phyloP scores from a whole-genome alignment of 2,113 vertebrate species.

The Argyrosomus japonicus region DNA sequence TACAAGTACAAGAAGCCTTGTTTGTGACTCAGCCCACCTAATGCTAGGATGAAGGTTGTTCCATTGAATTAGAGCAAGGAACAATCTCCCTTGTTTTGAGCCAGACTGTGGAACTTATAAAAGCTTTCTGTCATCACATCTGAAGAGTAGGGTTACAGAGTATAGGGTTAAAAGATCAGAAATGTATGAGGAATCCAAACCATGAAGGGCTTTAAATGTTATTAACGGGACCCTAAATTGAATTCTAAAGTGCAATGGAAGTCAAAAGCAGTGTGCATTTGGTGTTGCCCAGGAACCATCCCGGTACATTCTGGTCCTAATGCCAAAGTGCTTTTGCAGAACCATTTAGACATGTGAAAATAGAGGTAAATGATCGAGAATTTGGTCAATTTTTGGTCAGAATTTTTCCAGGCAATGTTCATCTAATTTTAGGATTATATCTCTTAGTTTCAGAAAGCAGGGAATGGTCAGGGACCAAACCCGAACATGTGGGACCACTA shows the following conservation, averaged over 20 bases:
- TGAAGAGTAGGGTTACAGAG: neutral
- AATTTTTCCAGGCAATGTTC: neutral
- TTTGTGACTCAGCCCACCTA: neutral
- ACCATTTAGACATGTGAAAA: neutral
- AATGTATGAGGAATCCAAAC: neutral
- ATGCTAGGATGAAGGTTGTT: neutral
- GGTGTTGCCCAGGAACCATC: neutral
- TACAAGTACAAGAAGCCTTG: neutral
- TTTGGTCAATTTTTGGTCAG: neutral
- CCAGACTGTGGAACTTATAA: neutral
- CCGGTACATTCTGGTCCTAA: neutral
- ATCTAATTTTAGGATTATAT: slow-evolving; percentile 1
- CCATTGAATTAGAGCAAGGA: neutral
- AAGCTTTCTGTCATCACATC: neutral
- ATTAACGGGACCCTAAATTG: neutral
- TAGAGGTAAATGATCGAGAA: neutral
- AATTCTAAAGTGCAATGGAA: neutral
- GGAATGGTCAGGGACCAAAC: neutral
- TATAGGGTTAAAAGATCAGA: neutral
- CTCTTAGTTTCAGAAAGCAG: neutral
- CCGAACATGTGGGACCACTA: neutral
- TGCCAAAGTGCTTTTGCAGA: neutral
- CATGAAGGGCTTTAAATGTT: neutral
- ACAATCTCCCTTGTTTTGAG: neutral
- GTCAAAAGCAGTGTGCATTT: neutral